Evolutionary conservation across 2,888 invertebrate species (phyloP).

Genomic region (Trypoxylon attenuatum): DNA sequence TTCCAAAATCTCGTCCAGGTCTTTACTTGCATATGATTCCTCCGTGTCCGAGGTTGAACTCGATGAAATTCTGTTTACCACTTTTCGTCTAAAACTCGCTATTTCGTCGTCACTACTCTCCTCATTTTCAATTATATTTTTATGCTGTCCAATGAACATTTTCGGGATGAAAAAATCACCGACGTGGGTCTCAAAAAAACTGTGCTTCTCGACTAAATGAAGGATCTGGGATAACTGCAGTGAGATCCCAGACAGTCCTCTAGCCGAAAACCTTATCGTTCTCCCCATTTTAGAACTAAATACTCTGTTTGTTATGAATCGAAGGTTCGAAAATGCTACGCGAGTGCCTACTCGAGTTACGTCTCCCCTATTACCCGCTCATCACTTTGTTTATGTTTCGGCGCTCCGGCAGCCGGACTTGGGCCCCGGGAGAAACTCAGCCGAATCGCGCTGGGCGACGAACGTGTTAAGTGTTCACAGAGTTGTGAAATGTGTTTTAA

Average conservation of each 20-base stretch:
- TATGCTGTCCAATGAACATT: conserved; percentile 27
- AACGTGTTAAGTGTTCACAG: conserved; percentile 14
- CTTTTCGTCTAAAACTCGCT: conserved; percentile 29
- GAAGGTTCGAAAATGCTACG: not conserved
- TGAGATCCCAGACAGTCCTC: conserved; percentile 12
- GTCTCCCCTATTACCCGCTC: conserved; percentile 15
- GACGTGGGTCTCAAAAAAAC: conserved; percentile 24
- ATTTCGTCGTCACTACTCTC: conserved; percentile 26
- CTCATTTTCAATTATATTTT: conserved; percentile 21
- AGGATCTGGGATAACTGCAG: conserved; percentile 15
- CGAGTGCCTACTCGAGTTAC: conserved; percentile 15
- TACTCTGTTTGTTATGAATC: not conserved
- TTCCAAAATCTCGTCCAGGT: conserved; percentile 29
- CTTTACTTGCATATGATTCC: conserved; percentile 36
- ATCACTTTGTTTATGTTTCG: conserved; percentile 13
- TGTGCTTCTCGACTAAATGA: conserved; percentile 24
- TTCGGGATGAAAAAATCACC: conserved; percentile 22
- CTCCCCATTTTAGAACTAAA: too few relatives aligned
- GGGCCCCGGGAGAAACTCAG: conserved; percentile 4
- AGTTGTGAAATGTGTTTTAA: too few relatives aligned
- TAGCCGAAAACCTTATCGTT: conserved; percentile 15
- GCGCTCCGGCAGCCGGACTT: conserved; percentile 16
- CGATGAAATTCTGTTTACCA: conserved; percentile 36
- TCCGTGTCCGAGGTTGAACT: conserved; percentile 34
- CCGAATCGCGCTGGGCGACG: conserved; percentile 12